Base-by-base conservation (phyloP, 2,113 vertebrate genomes). In the Syngnathus typhle region DNA sequence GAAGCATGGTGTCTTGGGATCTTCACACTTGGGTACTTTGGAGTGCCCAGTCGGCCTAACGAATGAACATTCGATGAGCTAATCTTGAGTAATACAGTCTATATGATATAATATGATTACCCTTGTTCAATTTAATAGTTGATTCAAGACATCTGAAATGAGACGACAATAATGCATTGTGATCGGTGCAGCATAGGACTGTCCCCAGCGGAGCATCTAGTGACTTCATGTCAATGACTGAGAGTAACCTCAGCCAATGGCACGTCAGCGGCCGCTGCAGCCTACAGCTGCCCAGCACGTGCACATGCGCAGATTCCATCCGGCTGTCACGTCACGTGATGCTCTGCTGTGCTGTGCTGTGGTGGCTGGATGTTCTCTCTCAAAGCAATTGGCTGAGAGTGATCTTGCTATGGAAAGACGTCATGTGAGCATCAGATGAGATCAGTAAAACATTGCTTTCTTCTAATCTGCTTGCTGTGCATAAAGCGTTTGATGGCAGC, bases 261-360 rank as follows among this genome's bases (percentile, higher is more conserved):
- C 67, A 81, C 74, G 74, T 81, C 75, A 74, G 73, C 77, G 69
- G 46, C 56, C 21, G 67, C 60, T 23, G 1, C 56, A 61, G 67
- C 67, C 69, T 72, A 72, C 67, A 69, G 70, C 73, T 5, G 1
- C 15, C 56, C 52, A 49, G 44, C 12, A 7, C 60, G 13, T 67
- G 72, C 72, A 71, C 64, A 71, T 75, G 80, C 1, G 36, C 10
- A 56, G 47, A 65, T 52, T 11, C 18, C 0, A 44, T 55, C 54
- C 56, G 19, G 49, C 0, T 27, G 78, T 83, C 82, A 83, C 39
- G 67, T 84, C 83, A 84, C 15, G 36, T 68, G 69, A 81, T 86
- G 85, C 79, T 51, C 82, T 59, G 84, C 68, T 81, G 23, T 18
- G 36, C 68, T 71, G 82, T 86, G 85, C 79, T 51, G 83, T 59